A percentile compares a stretch with the other conserved stretches of the same genome.
These are phyloP conservation scores for Lomographa bimaculata DNA, from an alignment of 2,888 invertebrate genomes.

Conservation along the genomic window DNA sequence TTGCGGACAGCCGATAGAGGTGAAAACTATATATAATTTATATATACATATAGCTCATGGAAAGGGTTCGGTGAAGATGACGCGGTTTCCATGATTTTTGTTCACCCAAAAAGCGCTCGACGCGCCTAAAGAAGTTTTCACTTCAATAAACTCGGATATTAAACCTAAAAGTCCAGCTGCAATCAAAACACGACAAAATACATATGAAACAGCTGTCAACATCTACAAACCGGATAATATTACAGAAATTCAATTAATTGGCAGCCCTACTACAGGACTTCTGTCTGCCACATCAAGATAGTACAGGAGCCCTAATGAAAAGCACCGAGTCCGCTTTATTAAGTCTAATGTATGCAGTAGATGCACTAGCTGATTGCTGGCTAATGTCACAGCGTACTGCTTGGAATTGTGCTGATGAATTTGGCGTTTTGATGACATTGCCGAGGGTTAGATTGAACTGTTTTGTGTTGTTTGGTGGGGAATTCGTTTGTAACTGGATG, in stretches of 20 bases:
- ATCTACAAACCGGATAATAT: slow-evolving; percentile 5
- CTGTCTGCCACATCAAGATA: slow-evolving; percentile 66
- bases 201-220: slow-evolving; percentile 10
- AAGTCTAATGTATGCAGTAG: slow-evolving; percentile 78
- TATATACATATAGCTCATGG: too few species aligned
- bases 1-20: too few species aligned
- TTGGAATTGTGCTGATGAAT: slow-evolving; percentile 35
- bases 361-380: slow-evolving; percentile 64
- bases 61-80: too few species aligned
- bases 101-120: too few species aligned
- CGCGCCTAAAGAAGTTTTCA: too few species aligned
- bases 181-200: too few species aligned
- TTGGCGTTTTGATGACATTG: slow-evolving; percentile 36
- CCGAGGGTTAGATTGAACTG: slow-evolving; percentile 26
- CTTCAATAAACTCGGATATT: too few species aligned
- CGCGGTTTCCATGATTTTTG: too few species aligned
- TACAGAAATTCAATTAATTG: slow-evolving; percentile 21
- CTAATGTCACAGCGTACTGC: slow-evolving; percentile 66
- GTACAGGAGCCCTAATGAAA: slow-evolving; percentile 69
- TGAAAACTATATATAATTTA: too few species aligned
- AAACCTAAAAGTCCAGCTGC: too few species aligned
- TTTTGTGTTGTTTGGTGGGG: too few species aligned
- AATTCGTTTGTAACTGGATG: too few species aligned
- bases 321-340: slow-evolving; percentile 76
- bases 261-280: slow-evolving; percentile 31